A percentile compares a stretch with the other conserved stretches of the same genome.
Evolutionary conservation across 2,888 invertebrate species (phyloP).

Genomic region (Leucophora obtusa): DNA sequence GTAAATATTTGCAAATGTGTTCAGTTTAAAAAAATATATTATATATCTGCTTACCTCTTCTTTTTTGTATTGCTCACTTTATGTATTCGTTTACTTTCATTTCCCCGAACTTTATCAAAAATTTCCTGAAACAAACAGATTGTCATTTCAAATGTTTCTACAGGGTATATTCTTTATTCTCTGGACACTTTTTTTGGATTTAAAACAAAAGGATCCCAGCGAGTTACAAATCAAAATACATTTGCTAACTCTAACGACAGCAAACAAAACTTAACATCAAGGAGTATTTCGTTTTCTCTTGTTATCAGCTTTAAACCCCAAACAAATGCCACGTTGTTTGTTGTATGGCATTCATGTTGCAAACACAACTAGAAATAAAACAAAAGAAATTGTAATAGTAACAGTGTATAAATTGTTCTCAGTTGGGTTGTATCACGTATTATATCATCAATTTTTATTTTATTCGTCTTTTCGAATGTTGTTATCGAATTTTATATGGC

Average conservation of each 20-base stretch:
- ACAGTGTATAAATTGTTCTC: slow-evolving; percentile 34
- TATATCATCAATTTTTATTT: no score
- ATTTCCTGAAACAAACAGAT: no score
- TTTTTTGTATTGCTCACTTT: no score
- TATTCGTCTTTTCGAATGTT: no score
- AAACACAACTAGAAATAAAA: slow-evolving; percentile 43
- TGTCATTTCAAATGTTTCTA: no score
- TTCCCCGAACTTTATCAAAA: no score
- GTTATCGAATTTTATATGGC: no score
- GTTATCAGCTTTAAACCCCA: slow-evolving; percentile 50
- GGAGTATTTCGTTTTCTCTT: slow-evolving; percentile 59
- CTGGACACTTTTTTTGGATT: slow-evolving; percentile 7
- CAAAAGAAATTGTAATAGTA: slow-evolving; percentile 41
- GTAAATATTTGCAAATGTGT: no score
- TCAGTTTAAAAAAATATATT: no score
- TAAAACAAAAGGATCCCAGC: slow-evolving; percentile 59
- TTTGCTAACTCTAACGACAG: slow-evolving; percentile 57
- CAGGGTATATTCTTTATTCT: no score
- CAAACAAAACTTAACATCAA: slow-evolving; percentile 58
- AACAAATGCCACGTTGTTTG: slow-evolving; percentile 57
- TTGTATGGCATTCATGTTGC: slow-evolving; percentile 48
- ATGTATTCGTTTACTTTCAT: no score
- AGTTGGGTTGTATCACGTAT: slow-evolving; percentile 46
- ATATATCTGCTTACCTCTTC: no score
- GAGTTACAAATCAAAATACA: slow-evolving; percentile 62